Evolutionary conservation across 2,113 vertebrate genomes (phyloP).

Genomic region (Formicarius rufipectus): DNA sequence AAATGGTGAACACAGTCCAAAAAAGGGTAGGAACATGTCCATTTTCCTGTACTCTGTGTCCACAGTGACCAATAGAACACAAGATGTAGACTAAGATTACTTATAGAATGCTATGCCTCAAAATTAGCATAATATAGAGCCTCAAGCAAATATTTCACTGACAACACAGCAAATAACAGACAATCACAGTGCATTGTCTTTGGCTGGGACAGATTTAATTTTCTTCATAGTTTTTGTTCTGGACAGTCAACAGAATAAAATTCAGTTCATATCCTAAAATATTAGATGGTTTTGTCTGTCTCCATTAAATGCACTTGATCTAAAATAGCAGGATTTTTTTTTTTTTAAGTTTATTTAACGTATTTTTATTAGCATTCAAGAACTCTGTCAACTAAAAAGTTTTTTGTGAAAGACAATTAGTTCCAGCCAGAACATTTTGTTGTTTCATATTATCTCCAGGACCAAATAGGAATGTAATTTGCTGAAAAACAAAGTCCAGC

Average conservation of each 20-base stretch:
- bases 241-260: not conserved
- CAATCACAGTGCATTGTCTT: not conserved
- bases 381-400: not conserved
- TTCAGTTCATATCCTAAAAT: not conserved
- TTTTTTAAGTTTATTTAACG: not conserved
- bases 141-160: not conserved
- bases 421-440: not conserved
- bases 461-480: not conserved
- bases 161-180: accelerated
- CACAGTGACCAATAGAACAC: not conserved
- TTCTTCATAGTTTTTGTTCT: not conserved
- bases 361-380: not conserved
- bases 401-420: not conserved
- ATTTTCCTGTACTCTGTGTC: not conserved
- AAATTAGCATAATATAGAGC: not conserved
- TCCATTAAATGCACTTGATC: not conserved
- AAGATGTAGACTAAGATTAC: not conserved
- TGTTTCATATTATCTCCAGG: not conserved
- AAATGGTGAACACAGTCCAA: not conserved
- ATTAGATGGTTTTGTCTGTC: not conserved
- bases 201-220: not conserved
- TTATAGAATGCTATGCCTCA: not conserved
- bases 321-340: not conserved
- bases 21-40: not conserved
- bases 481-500: not conserved